phyloP scores from a whole-genome alignment of 35 echinoderm and acorn worm genomes.

The Hemicentrotus pulcherrimus region DNA sequence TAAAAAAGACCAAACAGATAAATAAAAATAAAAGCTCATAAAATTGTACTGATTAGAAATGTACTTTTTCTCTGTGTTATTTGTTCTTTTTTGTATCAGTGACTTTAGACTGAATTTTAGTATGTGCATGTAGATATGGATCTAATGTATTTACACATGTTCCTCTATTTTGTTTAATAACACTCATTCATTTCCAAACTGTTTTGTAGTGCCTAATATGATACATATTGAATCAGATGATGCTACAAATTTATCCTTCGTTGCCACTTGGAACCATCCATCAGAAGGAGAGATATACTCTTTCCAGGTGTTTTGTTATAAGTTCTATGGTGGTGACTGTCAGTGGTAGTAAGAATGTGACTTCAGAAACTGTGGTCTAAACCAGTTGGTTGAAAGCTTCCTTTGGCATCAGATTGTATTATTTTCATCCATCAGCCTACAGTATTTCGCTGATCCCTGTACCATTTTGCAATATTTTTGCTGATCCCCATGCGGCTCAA shows the following conservation, averaged over 20 bases:
- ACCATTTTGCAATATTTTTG: too few species aligned
- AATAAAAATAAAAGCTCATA: too few species aligned
- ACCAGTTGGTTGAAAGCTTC: background rate
- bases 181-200: background rate
- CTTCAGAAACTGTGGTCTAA: background rate
- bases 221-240: background rate
- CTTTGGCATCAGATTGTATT: background rate
- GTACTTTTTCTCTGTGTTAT: too few species aligned
- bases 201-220: background rate
- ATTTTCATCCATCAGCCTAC: too few species aligned
- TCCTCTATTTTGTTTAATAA: too few species aligned
- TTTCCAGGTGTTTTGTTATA: slow-evolving; percentile 23
- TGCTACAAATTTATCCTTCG: background rate
- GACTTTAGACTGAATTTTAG: too few species aligned
- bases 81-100: too few species aligned
- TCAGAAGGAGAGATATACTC: background rate
- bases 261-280: background rate
- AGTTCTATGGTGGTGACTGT: background rate
- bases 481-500: too few species aligned
- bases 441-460: background rate
- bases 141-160: too few species aligned
- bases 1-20: too few species aligned
- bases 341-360: background rate
- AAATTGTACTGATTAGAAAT: too few species aligned
- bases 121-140: too few species aligned